Evolutionary conservation across 2,113 vertebrate species (phyloP), one percentile per base, ranked within the genome.

Genomic region (Sceloporus tristichus): DNA sequence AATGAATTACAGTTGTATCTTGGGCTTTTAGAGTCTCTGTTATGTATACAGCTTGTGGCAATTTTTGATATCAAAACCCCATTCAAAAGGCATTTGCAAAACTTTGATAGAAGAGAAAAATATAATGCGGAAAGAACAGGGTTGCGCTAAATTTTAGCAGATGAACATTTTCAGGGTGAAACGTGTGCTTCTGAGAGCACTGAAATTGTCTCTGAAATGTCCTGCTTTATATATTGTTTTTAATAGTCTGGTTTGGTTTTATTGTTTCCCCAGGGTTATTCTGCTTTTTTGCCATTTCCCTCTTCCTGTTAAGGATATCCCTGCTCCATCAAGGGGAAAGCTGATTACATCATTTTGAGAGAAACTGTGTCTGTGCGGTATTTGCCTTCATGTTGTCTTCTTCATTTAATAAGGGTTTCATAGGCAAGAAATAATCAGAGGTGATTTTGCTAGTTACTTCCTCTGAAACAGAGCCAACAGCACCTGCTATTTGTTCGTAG

Each of bases 81-180:
- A 59, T 38, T 86, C 88, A 90, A 83, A 83, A 56, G 59, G 40
- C 53, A 53, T 38, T 42, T 86, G 84, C 90, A 85, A 84, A 74
- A 87, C 21, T 90, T 78, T 81, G 86, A 89, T 85, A 92, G 93
- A 92, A 86, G n/a, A 68, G 0, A 29, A 13, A 90, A 93, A 93
- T 71, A 38, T 23, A 13, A 74, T 48, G 2, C 87, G 34, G 4
- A 4, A 91, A 84, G 5, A 90, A 40, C 74, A 80, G 65, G 27
- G 27, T 38, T 34, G 56, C 19, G 19, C 40, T 34, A 29, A 76
- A 70, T 29, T n/a, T 89, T 92, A 92, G 53, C 70, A 0, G 0
- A 70, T 53, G 40, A 78, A 83, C 27, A 82, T 38, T 75, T 89
- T 59, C 16, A 25, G 29, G 14, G 5, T 66, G 18, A n/a, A 66